A percentile compares a stretch with the other conserved stretches of the same genome.
Conservation (phyloP, 1,140 invertebrate genomes). For the Mizuhopecten yessoensis region DNA sequence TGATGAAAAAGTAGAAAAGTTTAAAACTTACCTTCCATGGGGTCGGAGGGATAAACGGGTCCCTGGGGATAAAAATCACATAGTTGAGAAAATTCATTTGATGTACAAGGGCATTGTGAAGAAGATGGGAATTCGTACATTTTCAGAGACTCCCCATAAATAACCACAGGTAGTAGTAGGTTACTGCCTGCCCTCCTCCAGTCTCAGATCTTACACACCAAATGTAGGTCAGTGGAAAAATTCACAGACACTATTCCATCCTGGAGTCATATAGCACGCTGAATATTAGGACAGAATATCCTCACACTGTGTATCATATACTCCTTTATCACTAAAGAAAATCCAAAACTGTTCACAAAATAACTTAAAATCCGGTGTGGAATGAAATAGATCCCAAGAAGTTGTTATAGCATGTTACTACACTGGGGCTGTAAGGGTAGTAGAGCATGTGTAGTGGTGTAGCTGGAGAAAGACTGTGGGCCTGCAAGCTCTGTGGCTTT, state of each 20-base stretch:
- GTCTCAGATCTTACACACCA: background rate
- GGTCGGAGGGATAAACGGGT: constrained; percentile 67
- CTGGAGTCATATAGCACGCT: background rate
- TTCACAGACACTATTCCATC: background rate
- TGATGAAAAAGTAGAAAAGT: background rate
- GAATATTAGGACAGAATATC: background rate
- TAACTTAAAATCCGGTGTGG: background rate
- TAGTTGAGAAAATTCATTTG: constrained; percentile 47
- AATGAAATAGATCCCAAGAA: background rate
- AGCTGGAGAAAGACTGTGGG: background rate
- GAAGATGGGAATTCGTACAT: constrained; percentile 62
- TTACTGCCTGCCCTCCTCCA: background rate
- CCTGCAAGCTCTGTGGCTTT: background rate
- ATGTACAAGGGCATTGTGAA: constrained; percentile 56
- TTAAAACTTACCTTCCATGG: constrained; percentile 70
- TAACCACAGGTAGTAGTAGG: background rate
- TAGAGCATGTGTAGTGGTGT: constrained; percentile 1
- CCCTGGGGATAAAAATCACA: constrained; percentile 70
- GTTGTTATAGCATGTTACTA: background rate
- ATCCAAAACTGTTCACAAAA: constrained; percentile 3
- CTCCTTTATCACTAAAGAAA: background rate
- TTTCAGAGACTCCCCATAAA: constrained; percentile 54
- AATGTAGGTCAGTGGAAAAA: constrained; percentile 33
- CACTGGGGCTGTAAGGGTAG: background rate
- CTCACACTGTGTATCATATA: background rate